Percentiles rank a stretch among this genome's conserved stretches.
Conservation (phyloP, 2,888 invertebrate genomes). For the Tetragonula carbonaria region DNA sequence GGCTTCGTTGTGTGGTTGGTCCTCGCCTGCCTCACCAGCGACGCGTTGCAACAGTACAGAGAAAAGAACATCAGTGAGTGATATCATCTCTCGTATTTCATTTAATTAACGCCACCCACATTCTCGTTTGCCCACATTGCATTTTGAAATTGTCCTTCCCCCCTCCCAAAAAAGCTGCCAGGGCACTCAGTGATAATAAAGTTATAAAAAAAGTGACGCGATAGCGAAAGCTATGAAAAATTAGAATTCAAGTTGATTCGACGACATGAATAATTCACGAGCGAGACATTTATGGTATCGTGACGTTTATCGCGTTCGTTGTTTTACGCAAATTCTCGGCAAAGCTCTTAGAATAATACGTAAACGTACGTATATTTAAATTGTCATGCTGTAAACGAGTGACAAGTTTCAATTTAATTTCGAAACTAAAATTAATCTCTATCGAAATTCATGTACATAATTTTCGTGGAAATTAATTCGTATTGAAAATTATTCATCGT, state of each 20-base stretch:
- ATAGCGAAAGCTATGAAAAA: neutral
- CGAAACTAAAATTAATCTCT: no score
- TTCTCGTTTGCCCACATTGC: neutral
- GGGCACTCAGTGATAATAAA: neutral
- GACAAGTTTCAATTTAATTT: no score
- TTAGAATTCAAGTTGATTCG: neutral
- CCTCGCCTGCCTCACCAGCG: slow-evolving; percentile 67
- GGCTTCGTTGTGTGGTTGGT: slow-evolving; percentile 67
- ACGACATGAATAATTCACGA: neutral
- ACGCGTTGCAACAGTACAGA: slow-evolving; percentile 72
- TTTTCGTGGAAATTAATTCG: no score
- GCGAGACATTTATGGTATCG: neutral
- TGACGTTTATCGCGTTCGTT: neutral
- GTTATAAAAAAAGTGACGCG: neutral
- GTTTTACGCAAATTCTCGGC: neutral
- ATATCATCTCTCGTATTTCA: neutral
- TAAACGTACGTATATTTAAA: neutral
- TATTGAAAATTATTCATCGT: no score
- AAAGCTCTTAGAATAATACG: neutral
- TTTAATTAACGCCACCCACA: neutral
- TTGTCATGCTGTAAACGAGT: neutral
- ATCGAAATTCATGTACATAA: no score
- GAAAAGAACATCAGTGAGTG: slow-evolving; percentile 78
- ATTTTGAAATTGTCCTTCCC: neutral
- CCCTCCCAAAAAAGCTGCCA: neutral